Evolutionary conservation across 2,113 vertebrate species (phyloP), one percentile per base, ranked within the genome.

Genomic region (Thalassoma bifasciatum): DNA sequence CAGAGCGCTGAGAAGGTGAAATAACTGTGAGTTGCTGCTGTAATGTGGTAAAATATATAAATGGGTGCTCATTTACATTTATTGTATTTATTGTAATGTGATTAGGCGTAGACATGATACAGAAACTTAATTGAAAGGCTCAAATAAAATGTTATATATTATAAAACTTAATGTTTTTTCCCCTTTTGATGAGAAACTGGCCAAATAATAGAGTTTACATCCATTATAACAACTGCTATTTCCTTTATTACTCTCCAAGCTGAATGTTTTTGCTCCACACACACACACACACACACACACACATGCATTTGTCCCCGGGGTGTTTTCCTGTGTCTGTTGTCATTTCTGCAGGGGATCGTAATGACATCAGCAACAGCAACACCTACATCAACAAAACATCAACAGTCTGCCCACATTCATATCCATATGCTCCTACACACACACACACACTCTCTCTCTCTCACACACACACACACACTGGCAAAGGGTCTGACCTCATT

Each of bases 321-420:
- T 75, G 74, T 66, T 66, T 72, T 76, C 46, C 37, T 79, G 77
- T 72, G 57, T 75, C 72, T 78, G 77, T 77, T 68, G 82, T 81
- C 24, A 68, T 87, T 76, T 77, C 81, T 72, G 54, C 76, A 10
- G 84, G 75, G 77, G 60, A 79, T 74, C 65, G 22, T 86, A 80
- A 86, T 89, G 86, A 84, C 82, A 86, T 85, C 86, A 85, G 66
- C 68, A 80, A 72, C 59, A 70, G 14, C 56, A 58, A 80, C 81
- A 86, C 69, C 71, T 71, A 87, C 70, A 75, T 22, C 72, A 70
- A 80, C 83, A 88, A 85, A 75, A 75, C 82, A 88, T 76, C 68
- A 81, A 88, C 81, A 82, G 56, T 68, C 77, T 50, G 61, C 72
- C 51, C 54, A 66, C 72, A 75, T 17, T 68, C 49, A 57, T 72